These are phyloP conservation scores for Montifringilla adamsi DNA, from an alignment of 2,113 vertebrate species.

Conservation along the genomic window DNA sequence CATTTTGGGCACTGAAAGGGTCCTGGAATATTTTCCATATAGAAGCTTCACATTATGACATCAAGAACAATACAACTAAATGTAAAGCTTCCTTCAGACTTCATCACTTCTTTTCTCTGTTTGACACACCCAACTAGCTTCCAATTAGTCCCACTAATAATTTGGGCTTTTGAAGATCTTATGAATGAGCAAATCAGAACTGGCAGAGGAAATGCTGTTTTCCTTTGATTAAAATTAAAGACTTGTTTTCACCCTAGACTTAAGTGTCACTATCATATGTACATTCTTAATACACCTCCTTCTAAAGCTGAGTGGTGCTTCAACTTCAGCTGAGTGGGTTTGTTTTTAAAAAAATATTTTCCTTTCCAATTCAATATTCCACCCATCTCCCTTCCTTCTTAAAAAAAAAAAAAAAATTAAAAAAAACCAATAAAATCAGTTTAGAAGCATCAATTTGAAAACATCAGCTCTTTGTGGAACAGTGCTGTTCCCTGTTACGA, in stretches of 20 bases:
- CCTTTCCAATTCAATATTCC: neutral
- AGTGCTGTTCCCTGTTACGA: neutral
- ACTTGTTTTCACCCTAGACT: slow-evolving; percentile 30
- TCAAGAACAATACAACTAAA: neutral
- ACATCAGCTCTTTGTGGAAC: neutral
- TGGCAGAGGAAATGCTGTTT: neutral
- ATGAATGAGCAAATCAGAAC: slow-evolving; percentile 44
- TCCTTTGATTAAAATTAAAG: slow-evolving; percentile 34
- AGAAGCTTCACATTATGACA: neutral
- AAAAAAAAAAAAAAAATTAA: neutral
- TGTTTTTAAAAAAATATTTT: slow-evolving; percentile 38
- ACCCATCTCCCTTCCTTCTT: neutral
- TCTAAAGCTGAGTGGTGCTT: slow-evolving; percentile 41
- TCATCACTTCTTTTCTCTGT: neutral
- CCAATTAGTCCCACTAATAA: slow-evolving; percentile 31
- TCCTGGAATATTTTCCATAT: neutral
- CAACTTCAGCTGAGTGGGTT: slow-evolving; percentile 33
- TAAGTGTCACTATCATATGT: neutral
- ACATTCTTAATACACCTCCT: slow-evolving; percentile 29
- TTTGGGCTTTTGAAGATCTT: slow-evolving; percentile 14
- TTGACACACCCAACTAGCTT: neutral
- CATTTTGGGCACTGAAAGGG: neutral
- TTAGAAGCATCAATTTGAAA: slow-evolving; percentile 6
- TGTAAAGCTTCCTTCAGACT: slow-evolving; percentile 8
- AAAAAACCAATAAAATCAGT: neutral